Evolutionary conservation across 2,797 vertebrate genomes (phyloP).

Genomic region (Rhinichthys osculus): DNA sequence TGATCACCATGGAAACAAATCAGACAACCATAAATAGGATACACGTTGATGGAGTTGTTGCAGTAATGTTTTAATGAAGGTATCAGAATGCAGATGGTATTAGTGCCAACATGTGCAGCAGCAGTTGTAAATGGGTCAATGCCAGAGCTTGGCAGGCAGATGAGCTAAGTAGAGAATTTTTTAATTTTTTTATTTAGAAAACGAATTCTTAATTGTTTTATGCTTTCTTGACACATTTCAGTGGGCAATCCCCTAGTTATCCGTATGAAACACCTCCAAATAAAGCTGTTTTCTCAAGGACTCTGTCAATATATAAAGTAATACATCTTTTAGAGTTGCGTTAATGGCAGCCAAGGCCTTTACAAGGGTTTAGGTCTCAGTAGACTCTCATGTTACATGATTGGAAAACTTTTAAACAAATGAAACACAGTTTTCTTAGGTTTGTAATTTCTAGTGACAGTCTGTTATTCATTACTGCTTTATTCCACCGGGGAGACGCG

Average conservation of each 20-base stretch:
- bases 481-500: slow-evolving; percentile 6
- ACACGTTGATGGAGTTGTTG: slow-evolving; percentile 43
- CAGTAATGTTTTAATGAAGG: slow-evolving; percentile 47
- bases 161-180: slow-evolving; percentile 29
- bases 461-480: slow-evolving; percentile 33
- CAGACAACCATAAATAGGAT: slow-evolving; percentile 49
- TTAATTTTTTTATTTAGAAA: slow-evolving; percentile 36
- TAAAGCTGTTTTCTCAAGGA: slow-evolving; percentile 28
- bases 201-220: slow-evolving; percentile 39
- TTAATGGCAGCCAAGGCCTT: slow-evolving; percentile 20
- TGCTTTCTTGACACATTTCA: slow-evolving; percentile 28
- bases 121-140: slow-evolving; percentile 50
- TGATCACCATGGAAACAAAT: slow-evolving; percentile 70
- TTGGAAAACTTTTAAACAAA: slow-evolving; percentile 47
- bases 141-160: slow-evolving; percentile 38
- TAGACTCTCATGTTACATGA: slow-evolving; percentile 41
- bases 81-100: slow-evolving; percentile 48
- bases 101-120: slow-evolving; percentile 46
- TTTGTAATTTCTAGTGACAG: slow-evolving; percentile 14
- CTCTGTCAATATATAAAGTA: slow-evolving; percentile 26
- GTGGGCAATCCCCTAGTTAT: slow-evolving; percentile 34
- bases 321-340: slow-evolving; percentile 21
- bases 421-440: slow-evolving; percentile 13
- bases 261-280: slow-evolving; percentile 35
- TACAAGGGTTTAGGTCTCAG: slow-evolving; percentile 18